Conservation (phyloP, 2,113 vertebrate genomes). For the Phylloscopus trochiloides region DNA sequence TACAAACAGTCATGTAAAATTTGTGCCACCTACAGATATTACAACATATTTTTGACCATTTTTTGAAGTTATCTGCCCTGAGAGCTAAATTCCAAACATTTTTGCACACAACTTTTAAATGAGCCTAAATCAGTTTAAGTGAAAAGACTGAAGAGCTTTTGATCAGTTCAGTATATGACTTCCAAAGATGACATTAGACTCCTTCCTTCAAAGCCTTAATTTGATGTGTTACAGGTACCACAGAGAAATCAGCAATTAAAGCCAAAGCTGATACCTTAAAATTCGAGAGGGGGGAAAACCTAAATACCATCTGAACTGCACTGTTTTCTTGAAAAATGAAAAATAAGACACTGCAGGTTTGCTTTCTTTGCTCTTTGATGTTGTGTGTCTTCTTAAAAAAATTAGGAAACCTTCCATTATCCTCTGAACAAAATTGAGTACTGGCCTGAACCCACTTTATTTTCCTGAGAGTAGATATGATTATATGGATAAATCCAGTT, state of each 20-base stretch:
- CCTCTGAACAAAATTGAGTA: background rate
- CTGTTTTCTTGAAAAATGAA: background rate
- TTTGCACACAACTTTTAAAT: conserved; percentile 34
- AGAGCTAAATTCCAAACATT: accelerated
- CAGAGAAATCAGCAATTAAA: conserved; percentile 57
- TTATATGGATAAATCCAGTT: conserved; percentile 8
- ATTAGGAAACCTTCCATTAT: background rate
- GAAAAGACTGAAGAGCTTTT: conserved; percentile 50
- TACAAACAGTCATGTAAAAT: background rate
- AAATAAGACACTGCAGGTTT: background rate
- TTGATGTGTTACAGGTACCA: conserved; percentile 8
- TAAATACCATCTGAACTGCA: background rate
- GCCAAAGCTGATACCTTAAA: background rate
- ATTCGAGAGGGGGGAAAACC: background rate
- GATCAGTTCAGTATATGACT: conserved; percentile 42
- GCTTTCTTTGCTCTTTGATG: conserved; percentile 43
- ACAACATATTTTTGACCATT: background rate
- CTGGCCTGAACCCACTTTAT: background rate
- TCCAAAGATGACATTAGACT: conserved; percentile 36
- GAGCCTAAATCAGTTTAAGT: conserved; percentile 45
- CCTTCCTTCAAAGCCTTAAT: conserved; percentile 50
- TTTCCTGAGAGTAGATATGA: conserved; percentile 5
- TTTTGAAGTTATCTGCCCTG: background rate
- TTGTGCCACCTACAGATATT: background rate
- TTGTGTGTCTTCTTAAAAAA: background rate